Percentiles rank a stretch among this genome's conserved stretches.
Conservation (phyloP, 2,888 invertebrate genomes). For the Pteria penguin region DNA sequence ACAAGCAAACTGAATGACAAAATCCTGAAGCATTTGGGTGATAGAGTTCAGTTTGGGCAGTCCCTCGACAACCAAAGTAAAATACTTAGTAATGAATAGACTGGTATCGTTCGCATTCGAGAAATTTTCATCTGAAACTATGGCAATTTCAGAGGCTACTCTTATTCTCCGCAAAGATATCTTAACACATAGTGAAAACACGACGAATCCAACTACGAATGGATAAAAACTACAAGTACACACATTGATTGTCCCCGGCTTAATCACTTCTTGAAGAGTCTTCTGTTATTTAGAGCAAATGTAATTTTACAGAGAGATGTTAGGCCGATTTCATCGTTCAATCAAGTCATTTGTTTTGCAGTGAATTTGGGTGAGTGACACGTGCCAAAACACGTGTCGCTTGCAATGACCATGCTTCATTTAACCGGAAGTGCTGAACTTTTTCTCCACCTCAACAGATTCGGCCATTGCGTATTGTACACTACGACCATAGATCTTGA, state of each 20-base stretch:
- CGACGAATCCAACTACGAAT: background rate
- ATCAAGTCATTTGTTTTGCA: background rate
- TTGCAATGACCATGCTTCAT: constrained; percentile 46
- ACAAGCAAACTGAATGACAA: background rate
- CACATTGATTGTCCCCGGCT: background rate
- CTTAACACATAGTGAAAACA: background rate
- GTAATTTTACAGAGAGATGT: background rate
- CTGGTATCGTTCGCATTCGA: background rate
- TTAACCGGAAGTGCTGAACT: constrained; percentile 49
- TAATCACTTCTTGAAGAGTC: background rate
- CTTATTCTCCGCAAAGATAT: background rate
- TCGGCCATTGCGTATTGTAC: constrained; percentile 43
- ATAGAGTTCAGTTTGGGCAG: background rate
- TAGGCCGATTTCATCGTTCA: background rate
- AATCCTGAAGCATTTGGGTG: background rate
- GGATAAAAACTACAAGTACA: background rate
- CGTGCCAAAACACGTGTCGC: constrained; percentile 1
- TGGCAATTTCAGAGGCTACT: background rate
- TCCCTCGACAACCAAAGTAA: background rate
- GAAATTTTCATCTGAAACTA: background rate
- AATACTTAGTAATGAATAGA: background rate
- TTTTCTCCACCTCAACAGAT: constrained; percentile 41
- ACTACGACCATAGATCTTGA: constrained; percentile 38
- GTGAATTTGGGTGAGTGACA: background rate
- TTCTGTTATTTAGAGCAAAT: background rate